Base-by-base conservation (phyloP, 2,113 vertebrate species). In the Marmota monax region DNA sequence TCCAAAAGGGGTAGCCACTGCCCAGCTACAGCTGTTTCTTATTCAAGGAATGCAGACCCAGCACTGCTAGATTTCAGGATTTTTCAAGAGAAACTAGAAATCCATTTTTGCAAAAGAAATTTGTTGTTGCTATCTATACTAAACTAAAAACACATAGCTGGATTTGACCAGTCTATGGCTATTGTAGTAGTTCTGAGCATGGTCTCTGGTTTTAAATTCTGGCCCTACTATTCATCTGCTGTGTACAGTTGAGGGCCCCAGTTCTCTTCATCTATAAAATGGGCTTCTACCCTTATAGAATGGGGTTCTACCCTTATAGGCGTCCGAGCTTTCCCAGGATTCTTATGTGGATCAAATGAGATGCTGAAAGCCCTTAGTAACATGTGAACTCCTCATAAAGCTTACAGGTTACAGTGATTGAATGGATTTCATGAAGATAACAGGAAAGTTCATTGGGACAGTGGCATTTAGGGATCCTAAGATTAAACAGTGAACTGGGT, bases 181-280 rank as follows among this genome's bases (percentile, higher is more conserved):
- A 72, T 13, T 63, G 70, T 56, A 70, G 77, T 22, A 70, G 84
- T 22, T 90, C 39, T 45, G 4, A 84, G 8, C 51, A 22, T 3
- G n/a, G 53, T 53, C 9, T 65, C 34, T 76, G 42, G 14, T 25
- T 85, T 74, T 90, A 58, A 80, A 69, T 88, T 32, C 82, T 70
- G 25, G 8, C n/a, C 58, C 42, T 32, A 22, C 29, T 2, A 45
- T 14, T 89, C 16, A 70, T 70, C 16, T 5, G 2, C 56, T 85
- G 51, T 79, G 32, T 78, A 51, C 2, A 89, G 73, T 27, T 77
- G 58, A 80, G 37, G 29, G 27, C 13, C 61, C 39, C 63, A 34
- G 4, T 83, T 94, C 88, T 39, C 72, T 87, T 39, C 27, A 77
- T 77, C 45, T 69, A 42, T 78, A 92, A 88, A 83, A 69, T 86